Percentiles rank a stretch among this genome's conserved stretches.
Conservation (phyloP, 2,113 vertebrate species). For the Trogon melanurus region DNA sequence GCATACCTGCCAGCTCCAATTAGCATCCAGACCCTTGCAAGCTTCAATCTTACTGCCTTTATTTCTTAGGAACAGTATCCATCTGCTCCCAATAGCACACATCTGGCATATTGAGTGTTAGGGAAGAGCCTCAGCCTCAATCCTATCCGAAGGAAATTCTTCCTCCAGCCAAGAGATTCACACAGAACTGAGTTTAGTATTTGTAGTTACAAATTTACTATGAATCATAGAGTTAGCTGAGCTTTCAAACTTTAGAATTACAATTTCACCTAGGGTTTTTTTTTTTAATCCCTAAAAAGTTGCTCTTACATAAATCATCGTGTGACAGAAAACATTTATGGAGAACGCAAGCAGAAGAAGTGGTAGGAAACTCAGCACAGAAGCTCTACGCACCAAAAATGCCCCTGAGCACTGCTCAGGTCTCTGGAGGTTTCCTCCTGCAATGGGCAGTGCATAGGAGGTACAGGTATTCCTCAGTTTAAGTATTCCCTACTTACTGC, state of each 20-base stretch:
- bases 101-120: neutral
- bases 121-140: neutral
- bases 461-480: fast-evolving
- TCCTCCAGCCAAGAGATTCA: constrained; percentile 6
- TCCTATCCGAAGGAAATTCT: neutral
- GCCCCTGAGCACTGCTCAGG: neutral
- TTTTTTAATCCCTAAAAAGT: neutral
- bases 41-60: neutral
- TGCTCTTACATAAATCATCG: fast-evolving
- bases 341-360: neutral
- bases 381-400: neutral
- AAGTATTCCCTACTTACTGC: neutral
- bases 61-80: constrained; percentile 9
- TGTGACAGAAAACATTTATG: fast-evolving
- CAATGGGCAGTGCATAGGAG: neutral
- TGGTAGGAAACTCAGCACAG: neutral
- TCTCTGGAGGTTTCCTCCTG: neutral
- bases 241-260: neutral
- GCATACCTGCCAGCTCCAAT: neutral
- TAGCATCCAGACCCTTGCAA: neutral
- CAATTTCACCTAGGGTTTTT: neutral
- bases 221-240: neutral
- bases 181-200: neutral
- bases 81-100: constrained; percentile 46
- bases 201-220: neutral